Percentiles rank a stretch among this genome's conserved stretches.
Evolutionary conservation across 2,888 invertebrate species (phyloP).

Genomic region (Drosophila histrio): DNA sequence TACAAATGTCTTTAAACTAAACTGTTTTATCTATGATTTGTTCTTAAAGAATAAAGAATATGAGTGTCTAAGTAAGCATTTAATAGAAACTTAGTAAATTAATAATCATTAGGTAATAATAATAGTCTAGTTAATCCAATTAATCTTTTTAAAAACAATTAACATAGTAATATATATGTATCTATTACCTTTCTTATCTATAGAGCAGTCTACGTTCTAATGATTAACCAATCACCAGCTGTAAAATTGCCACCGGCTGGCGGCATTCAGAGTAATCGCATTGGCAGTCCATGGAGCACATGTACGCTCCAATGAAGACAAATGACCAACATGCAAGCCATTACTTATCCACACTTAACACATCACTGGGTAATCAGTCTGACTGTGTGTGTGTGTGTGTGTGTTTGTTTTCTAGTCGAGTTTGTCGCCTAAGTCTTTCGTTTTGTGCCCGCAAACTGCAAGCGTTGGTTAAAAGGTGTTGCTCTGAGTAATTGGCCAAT

Average conservation of each 20-base stretch:
- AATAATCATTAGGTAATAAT: too few relatives aligned
- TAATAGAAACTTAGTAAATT: too few relatives aligned
- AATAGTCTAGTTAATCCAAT: background rate
- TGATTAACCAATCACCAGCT: slow-evolving; percentile 65
- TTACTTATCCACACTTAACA: slow-evolving; percentile 80
- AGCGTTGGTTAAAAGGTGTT: slow-evolving; percentile 51
- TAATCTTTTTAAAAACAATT: background rate
- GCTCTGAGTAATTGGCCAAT: slow-evolving; percentile 69
- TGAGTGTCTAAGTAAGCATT: too few relatives aligned
- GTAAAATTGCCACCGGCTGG: slow-evolving; percentile 33
- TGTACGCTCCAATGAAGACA: slow-evolving; percentile 80
- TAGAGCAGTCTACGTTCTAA: slow-evolving; percentile 1
- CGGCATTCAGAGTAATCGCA: slow-evolving; percentile 44
- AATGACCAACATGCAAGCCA: slow-evolving; percentile 82
- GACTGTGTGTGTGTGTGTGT: slow-evolving; percentile 12
- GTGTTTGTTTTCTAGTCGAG: slow-evolving; percentile 37
- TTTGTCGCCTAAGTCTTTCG: slow-evolving; percentile 76
- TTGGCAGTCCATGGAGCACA: slow-evolving; percentile 16
- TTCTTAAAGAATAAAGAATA: too few relatives aligned
- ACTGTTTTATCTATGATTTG: too few relatives aligned
- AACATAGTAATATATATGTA: background rate
- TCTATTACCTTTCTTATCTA: background rate
- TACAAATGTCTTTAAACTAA: too few relatives aligned
- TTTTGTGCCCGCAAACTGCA: slow-evolving; percentile 31
- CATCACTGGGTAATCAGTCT: slow-evolving; percentile 44